Conservation (phyloP, 2,113 vertebrate species). For the Sinocyclocheilus grahami region DNA sequence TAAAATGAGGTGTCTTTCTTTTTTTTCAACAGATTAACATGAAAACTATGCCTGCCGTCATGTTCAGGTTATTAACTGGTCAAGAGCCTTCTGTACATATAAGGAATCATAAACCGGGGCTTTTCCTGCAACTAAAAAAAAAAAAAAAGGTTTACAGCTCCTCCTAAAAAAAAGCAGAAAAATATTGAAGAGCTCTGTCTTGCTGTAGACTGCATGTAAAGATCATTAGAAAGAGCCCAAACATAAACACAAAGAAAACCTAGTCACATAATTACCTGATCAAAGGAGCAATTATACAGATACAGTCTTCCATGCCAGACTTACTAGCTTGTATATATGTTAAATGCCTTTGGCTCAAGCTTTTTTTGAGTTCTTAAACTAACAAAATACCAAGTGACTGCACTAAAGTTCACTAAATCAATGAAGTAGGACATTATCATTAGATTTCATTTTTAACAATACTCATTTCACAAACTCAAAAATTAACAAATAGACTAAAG, state of each 20-base stretch:
- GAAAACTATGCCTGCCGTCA: slow-evolving; percentile 99
- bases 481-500: slow-evolving; percentile 16
- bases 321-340: neutral
- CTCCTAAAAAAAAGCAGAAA: neutral
- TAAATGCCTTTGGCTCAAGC: neutral
- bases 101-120: neutral
- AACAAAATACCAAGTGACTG: neutral
- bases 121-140: neutral
- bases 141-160: too few relatives aligned
- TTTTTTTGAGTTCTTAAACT: neutral
- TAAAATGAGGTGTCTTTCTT: neutral
- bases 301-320: neutral
- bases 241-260: neutral
- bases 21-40: slow-evolving; percentile 88
- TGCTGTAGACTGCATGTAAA: slow-evolving; percentile 17
- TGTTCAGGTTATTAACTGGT: slow-evolving; percentile 96
- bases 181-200: slow-evolving; percentile 9
- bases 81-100: slow-evolving; percentile 99
- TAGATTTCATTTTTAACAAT: neutral
- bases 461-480: slow-evolving; percentile 8
- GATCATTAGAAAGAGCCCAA: neutral
- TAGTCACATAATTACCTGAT: neutral
- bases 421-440: neutral
- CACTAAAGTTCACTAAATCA: neutral
- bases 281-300: neutral